phyloP scores from a whole-genome alignment of 1,140 invertebrate species.

The Melitaea cinxia region DNA sequence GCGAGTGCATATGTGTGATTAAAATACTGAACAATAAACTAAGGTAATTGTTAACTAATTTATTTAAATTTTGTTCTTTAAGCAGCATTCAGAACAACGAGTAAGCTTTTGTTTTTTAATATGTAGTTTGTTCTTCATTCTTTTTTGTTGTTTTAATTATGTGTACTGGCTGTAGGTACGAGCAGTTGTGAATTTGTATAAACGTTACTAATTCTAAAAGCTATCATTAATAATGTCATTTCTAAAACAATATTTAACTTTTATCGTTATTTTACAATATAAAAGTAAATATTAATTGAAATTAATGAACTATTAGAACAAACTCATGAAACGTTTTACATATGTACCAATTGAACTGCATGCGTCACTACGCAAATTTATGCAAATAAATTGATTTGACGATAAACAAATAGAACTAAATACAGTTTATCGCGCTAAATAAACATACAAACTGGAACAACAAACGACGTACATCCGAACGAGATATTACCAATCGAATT shows the following conservation, averaged over 20 bases:
- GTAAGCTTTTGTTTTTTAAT: too few relatives aligned
- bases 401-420: slow-evolving; percentile 35
- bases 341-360: slow-evolving; percentile 37
- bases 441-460: slow-evolving; percentile 51
- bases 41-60: not conserved
- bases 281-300: too few relatives aligned
- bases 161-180: too few relatives aligned
- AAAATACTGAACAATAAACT: slow-evolving; percentile 1
- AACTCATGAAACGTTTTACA: not conserved
- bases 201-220: too few relatives aligned
- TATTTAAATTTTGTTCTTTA: not conserved
- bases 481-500: slow-evolving; percentile 66
- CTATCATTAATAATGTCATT: too few relatives aligned
- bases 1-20: slow-evolving; percentile 39
- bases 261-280: too few relatives aligned
- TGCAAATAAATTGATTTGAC: slow-evolving; percentile 36
- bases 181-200: too few relatives aligned
- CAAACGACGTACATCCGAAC: slow-evolving; percentile 47
- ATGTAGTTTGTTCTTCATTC: too few relatives aligned
- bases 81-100: too few relatives aligned
- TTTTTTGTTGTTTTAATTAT: too few relatives aligned
- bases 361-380: slow-evolving; percentile 27
- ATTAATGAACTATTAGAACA: not conserved
- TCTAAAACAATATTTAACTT: too few relatives aligned
- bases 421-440: slow-evolving; percentile 32